Percentiles rank a stretch among this genome's conserved stretches.
These are phyloP conservation scores for Monomorium pharaonis DNA, from an alignment of 1,140 invertebrate genomes.

Conservation along the genomic window DNA sequence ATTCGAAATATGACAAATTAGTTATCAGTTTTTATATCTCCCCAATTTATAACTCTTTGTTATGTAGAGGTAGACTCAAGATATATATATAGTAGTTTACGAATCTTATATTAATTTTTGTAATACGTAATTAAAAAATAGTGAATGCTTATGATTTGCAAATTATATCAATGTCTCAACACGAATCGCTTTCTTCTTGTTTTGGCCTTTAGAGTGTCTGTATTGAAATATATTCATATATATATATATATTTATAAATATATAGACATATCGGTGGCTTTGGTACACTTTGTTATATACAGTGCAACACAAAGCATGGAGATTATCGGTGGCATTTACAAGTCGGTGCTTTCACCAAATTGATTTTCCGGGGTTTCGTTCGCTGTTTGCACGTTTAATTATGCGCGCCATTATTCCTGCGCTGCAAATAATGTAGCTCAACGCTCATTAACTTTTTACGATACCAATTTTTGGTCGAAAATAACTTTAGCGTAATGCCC, in stretches of 20 bases:
- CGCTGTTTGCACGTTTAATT: conserved; percentile 50
- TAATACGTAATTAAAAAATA: not conserved
- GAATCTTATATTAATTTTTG: not conserved
- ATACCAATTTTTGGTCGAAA: conserved; percentile 46
- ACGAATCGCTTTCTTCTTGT: conserved; percentile 10
- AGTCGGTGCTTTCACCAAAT: conserved; percentile 40
- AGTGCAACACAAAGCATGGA: conserved; percentile 24
- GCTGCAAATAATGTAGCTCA: conserved; percentile 44
- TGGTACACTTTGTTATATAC: conserved; percentile 12
- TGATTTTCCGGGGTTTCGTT: conserved; percentile 49
- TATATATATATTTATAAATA: not conserved
- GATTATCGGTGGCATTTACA: conserved; percentile 49
- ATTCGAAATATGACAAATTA: not conserved
- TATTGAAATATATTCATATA: conserved; percentile 13
- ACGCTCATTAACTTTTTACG: conserved; percentile 50
- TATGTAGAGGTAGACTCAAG: conserved; percentile 18
- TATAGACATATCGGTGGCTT: conserved; percentile 13
- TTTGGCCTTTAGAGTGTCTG: conserved; percentile 19
- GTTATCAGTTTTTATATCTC: not conserved
- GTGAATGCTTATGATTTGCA: conserved; percentile 18
- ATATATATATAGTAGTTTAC: conserved; percentile 28
- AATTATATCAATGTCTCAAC: conserved; percentile 34
- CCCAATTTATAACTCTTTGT: not conserved
- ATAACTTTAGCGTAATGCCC: conserved; percentile 40
- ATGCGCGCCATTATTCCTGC: conserved; percentile 49